Base-by-base conservation (phyloP, 2,888 invertebrate species). In the Leptinotarsa peninsularis region DNA sequence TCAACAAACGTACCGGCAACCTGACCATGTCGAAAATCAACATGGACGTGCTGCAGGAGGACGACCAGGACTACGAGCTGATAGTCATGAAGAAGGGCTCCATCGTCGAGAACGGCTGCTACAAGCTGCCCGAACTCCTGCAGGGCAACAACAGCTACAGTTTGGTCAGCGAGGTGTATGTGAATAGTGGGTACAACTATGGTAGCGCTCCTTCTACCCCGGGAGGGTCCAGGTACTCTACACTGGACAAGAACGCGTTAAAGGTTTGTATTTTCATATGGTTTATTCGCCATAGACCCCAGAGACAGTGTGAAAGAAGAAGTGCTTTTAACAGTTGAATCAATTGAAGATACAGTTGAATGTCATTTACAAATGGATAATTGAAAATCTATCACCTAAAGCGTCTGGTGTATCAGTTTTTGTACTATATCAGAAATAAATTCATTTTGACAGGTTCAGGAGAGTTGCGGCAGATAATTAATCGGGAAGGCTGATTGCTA, bases 121-220 rank as follows among this genome's bases (percentile, higher is more conserved):
- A 90, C 80, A 91, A 91, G 84, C 88, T 90, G 14, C 91, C 90
- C 4, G 89, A 90, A 83, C 81, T 91, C 69, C 84, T 89, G 1
- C 87, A 89, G 76, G 86, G 89, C 66, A 86, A 88, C 43, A 90
- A 90, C 73, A 91, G 91, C 69, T 93, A 93, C 80, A 93, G 92
- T 81, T 88, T 94, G 80, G 94, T 94, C 4, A 94, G 93, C 83
- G 94, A 94, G 88, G 94, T 94, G 1, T 94, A 94, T 83, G 94
- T 94, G 0, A 94, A 94, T 84, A 94, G 94, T 84, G 93, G 92
- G 49, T 94, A 93, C 82, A 91, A 92, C 82, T 92, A 91, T 81
- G 90, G 90, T 23, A 92, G 92, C 81, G 86, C 90, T 13, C 91
- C 92, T 15, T 91, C 92, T 7, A 90, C 91, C 10, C 91, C 91